Percentiles rank a stretch among this genome's conserved stretches.
Evolutionary conservation across 2,113 vertebrate genomes (phyloP).

Genomic region (Nipponia nippon): DNA sequence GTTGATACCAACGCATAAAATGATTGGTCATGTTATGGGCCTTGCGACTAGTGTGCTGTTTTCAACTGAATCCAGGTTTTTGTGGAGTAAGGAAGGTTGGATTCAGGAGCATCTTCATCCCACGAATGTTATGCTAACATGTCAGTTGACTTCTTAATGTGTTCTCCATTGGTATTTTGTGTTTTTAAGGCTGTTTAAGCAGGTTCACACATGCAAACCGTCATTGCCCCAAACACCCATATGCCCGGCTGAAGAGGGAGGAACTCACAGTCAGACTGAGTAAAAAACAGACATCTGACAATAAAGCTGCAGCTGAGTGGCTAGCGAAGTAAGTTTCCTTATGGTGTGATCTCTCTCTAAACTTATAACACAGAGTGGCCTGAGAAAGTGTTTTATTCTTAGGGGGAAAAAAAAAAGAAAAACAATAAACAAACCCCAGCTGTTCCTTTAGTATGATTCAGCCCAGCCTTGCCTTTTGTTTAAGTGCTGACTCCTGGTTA

Average conservation of each 20-base stretch:
- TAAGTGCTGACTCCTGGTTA: background rate
- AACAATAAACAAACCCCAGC: background rate
- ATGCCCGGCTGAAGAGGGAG: slow-evolving; percentile 89
- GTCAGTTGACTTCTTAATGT: background rate
- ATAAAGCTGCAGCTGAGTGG: slow-evolving; percentile 92
- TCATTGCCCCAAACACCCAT: slow-evolving; percentile 91
- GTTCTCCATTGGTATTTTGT: background rate
- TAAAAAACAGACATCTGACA: slow-evolving; percentile 82
- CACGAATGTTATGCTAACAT: background rate
- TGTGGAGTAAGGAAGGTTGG: background rate
- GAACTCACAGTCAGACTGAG: slow-evolving; percentile 77
- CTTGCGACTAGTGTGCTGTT: background rate
- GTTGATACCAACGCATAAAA: background rate
- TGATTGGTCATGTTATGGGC: background rate
- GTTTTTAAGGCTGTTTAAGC: slow-evolving; percentile 83
- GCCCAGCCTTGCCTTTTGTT: background rate
- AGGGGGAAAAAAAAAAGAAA: background rate
- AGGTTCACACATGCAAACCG: slow-evolving; percentile 93
- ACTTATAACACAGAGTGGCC: background rate
- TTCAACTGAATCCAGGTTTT: background rate
- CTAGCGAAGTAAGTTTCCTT: slow-evolving; percentile 82
- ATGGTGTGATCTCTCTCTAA: background rate
- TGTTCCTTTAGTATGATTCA: background rate
- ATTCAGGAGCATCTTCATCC: background rate
- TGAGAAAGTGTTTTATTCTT: background rate